These are phyloP conservation scores for Oxygymnocypris stewartii DNA, from an alignment of 2,113 vertebrate genomes.

Conservation along the genomic window DNA sequence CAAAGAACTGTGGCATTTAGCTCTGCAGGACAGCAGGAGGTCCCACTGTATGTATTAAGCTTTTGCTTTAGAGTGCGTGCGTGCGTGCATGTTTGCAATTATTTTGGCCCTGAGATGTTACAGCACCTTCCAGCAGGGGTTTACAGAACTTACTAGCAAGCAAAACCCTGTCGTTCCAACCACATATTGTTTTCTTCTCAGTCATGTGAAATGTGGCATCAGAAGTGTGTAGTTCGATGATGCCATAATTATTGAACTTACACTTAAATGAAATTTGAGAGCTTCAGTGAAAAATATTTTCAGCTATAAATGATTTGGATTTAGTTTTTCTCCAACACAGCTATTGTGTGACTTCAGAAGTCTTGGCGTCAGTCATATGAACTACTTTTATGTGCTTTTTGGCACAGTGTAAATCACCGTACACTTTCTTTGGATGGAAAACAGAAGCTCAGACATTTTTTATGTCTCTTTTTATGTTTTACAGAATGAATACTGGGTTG, in stretches of 20 bases:
- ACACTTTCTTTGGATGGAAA: neutral
- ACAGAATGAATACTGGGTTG: neutral
- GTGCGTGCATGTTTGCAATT: neutral
- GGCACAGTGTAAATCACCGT: neutral
- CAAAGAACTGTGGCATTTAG: slow-evolving; percentile 44
- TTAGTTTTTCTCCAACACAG: neutral
- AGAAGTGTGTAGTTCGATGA: neutral
- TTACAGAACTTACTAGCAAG: neutral
- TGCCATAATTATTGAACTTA: neutral
- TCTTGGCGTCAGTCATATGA: neutral
- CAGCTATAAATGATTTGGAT: neutral
- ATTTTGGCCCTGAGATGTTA: neutral
- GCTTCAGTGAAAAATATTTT: neutral
- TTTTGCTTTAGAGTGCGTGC: neutral
- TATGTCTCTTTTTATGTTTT: neutral
- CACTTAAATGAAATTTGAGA: neutral
- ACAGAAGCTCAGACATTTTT: neutral
- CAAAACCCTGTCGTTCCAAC: neutral
- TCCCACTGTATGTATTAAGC: slow-evolving; percentile 20
- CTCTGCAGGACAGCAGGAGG: slow-evolving; percentile 12
- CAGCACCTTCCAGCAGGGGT: neutral
- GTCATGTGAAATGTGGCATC: neutral
- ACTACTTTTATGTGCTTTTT: neutral
- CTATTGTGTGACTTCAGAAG: neutral
- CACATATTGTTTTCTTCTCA: neutral